phyloP scores from a whole-genome alignment of 2,113 vertebrate species.

The Sorex araneus region DNA sequence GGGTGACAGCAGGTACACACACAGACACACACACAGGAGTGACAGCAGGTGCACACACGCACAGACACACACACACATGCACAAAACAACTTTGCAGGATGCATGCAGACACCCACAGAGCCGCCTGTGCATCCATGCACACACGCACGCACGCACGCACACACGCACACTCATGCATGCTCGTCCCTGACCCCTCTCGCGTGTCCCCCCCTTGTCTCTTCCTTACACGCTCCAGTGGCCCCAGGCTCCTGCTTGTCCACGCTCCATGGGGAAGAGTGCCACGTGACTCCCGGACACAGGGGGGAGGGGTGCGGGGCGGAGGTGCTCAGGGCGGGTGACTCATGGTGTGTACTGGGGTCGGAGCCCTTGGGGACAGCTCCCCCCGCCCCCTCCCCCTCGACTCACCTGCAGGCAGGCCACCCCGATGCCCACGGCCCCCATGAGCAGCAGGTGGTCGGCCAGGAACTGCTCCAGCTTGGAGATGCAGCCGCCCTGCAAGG shows the following conservation, averaged over 20 bases:
- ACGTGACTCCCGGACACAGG: background rate
- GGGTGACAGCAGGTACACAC: no score
- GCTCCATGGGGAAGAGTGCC: constrained; percentile 35
- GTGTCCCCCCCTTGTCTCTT: constrained; percentile 6
- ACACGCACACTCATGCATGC: background rate
- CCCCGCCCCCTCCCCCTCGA: rapidly evolving
- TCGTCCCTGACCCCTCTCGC: constrained; percentile 55
- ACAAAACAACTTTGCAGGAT: no score
- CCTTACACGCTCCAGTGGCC: constrained; percentile 51
- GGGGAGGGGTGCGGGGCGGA: background rate
- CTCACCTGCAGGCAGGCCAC: constrained; percentile 93
- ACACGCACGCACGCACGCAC: background rate
- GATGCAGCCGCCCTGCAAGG: constrained; percentile 92
- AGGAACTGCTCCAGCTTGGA: constrained; percentile 92
- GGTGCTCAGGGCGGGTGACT: background rate
- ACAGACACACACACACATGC: no score
- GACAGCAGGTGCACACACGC: no score
- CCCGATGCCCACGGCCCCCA: constrained; percentile 93
- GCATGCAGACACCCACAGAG: no score
- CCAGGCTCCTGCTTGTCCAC: background rate
- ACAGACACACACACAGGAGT: no score
- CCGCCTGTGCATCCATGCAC: no score
- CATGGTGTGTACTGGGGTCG: background rate
- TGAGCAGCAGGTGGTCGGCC: constrained; percentile 91
- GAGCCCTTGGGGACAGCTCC: no score